Evolutionary conservation across 1,140 invertebrate genomes (phyloP), one percentile per base, ranked within the genome.

Genomic region (Conus betulinus): DNA sequence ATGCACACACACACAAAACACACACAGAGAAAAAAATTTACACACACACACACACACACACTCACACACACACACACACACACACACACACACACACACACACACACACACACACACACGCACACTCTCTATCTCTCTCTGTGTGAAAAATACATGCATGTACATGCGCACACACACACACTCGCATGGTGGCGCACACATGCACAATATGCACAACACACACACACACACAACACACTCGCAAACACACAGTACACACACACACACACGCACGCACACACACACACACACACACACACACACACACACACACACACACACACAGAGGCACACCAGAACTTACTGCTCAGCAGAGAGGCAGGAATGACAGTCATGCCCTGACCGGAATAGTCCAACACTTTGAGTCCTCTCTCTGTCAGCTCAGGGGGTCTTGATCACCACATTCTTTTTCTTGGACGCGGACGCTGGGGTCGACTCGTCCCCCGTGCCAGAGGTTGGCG

Each of bases 311-410:
- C 52, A 53, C 79, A 81, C 79, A 81, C 79, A 81, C 79, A 81
- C 39, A 39, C 39, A 39, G n/a, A n/a, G n/a, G n/a, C 39, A 39
- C 39, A 39, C 39, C 39, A 39, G 81, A 10, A 71, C 85, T 78
- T 55, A 85, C 78, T 57, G 78, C 1, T 89, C 51, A 94, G 88
- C 11, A 94, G 78, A 52, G 90, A 90, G 63, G 89, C 67, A 39
- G 91, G 91, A 1, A 94, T 87, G 25, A 87, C 84, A 0, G 94
- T 94, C 90, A 94, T 91, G 25, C 94, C 94, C 87, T 94, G 92
- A 10, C 91, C 91, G 6, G 92, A 92, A 87, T 91, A 89, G 71
- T 94, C 92, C 63, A 94, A 82, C 3, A 93, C 91, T 86, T 89
- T 92, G 27, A 92, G 87, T 5, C 91, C 91, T 23, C 91, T 86